phyloP scores from a whole-genome alignment of 2,113 vertebrate species.

The Larimichthys polyactis region DNA sequence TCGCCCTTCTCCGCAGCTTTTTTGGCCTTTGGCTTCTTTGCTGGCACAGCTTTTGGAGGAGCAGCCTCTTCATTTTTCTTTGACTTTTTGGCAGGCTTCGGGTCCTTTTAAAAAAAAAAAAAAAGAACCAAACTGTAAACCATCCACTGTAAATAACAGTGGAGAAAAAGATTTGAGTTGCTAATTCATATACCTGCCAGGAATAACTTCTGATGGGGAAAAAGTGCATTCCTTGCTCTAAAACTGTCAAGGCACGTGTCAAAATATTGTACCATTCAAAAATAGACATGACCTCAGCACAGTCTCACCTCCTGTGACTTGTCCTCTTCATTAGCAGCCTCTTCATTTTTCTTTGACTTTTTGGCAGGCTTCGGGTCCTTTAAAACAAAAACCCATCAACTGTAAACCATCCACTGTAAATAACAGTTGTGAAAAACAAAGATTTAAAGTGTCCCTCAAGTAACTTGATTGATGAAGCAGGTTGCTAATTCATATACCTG shows the following conservation, averaged over 20 bases:
- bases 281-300: too few relatives aligned
- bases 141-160: too few relatives aligned
- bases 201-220: too few relatives aligned
- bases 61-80: constrained; percentile 26
- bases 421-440: too few relatives aligned
- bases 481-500: too few relatives aligned
- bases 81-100: constrained; percentile 49
- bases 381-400: constrained; percentile 18
- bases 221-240: too few relatives aligned
- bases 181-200: too few relatives aligned
- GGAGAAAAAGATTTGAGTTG: too few relatives aligned
- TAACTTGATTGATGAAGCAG: too few relatives aligned
- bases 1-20: constrained; percentile 12
- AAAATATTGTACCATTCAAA: neutral
- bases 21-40: constrained; percentile 80
- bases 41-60: constrained; percentile 66
- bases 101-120: constrained; percentile 37
- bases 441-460: too few relatives aligned
- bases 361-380: constrained; percentile 59
- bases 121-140: neutral
- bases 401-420: too few relatives aligned
- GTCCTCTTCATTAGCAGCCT: neutral
- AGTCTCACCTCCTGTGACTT: constrained; percentile 45
- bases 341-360: constrained; percentile 37
- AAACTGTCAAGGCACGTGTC: too few relatives aligned